Percentiles rank a stretch among this genome's conserved stretches.
Conservation (phyloP, 2,797 vertebrate species). For the Melanotaenia parkinsoni region DNA sequence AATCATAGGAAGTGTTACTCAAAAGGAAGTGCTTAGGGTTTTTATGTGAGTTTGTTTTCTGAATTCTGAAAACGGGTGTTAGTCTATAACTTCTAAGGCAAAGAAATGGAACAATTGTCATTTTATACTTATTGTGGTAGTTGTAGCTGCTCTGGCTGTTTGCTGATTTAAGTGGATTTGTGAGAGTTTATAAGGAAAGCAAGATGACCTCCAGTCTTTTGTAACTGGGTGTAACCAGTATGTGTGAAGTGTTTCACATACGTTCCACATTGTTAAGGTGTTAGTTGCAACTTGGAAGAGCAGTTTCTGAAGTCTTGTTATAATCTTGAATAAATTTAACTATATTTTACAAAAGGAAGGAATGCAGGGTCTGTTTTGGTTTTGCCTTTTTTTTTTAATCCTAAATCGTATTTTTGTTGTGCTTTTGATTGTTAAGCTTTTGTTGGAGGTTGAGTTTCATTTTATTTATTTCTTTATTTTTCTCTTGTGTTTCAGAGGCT, state of each 20-base stretch:
- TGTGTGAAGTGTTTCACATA: not conserved
- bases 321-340: too few species aligned
- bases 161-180: not conserved
- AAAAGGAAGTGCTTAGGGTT: slow-evolving; percentile 78
- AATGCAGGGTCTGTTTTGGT: not conserved
- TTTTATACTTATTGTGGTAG: not conserved
- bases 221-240: slow-evolving; percentile 6
- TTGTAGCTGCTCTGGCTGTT: not conserved
- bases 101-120: not conserved
- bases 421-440: not conserved
- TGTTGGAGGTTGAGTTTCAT: not conserved
- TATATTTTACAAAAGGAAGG: too few species aligned
- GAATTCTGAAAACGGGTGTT: slow-evolving; percentile 28
- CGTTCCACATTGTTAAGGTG: not conserved
- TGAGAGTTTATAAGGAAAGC: not conserved
- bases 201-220: not conserved
- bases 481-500: slow-evolving; percentile 69
- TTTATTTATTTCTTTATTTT: slow-evolving; percentile 8
- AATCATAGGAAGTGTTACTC: slow-evolving; percentile 83
- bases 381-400: not conserved
- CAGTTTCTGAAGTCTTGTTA: too few species aligned
- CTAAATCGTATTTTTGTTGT: not conserved
- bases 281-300: not conserved
- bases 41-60: slow-evolving; percentile 55
- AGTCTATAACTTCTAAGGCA: slow-evolving; percentile 15